Base-by-base conservation (phyloP, 1,140 invertebrate species). In the Sycophaga agraensis region DNA sequence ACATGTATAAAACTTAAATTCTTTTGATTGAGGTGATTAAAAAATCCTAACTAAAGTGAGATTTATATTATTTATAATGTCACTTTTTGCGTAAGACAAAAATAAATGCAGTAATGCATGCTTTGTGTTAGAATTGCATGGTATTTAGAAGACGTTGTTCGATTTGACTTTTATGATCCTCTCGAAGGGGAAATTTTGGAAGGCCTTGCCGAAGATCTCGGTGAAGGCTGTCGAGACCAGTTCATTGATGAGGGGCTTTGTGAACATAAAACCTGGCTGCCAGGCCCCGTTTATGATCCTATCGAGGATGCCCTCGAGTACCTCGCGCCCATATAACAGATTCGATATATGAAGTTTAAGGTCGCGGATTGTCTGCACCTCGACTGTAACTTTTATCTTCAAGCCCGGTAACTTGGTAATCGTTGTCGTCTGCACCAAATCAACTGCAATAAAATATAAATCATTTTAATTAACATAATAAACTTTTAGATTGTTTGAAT, bases 151-250 rank as follows among this genome's bases (percentile, higher is more conserved):
- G 4, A 2, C 9, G 16, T 63, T 53, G 17, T 19, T 63, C 6
- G 48, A 50, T 9, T 74, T 5, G 64, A 50, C 59, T n/a, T 24
- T 34, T n/a, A 86, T 82, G 57, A 90, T 86, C 66, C 85, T 80
- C 1, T 87, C 82, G 5, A 89, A 73, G 0, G 86, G 86, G 70
- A 90, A 89, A 68, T 88, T 74, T 39, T 79, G 81, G 66, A 93
- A 93, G 34, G 86, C 84, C 55, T 85, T 83, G 53, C 86, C 89
- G 73, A 91, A 91, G 59, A 92, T 91, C 53, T 91, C 86, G 0
- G 90, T 91, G 70, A 92, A 92, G 4, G 87, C 91, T 0, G 84
- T 88, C 66, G 88, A 89, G 26, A 93, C 90, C 26, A 93, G 78
- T 68, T 93, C 90, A 72, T 92, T 91, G 66, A 93, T 90, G 16